phyloP scores from a whole-genome alignment of 2,113 vertebrate genomes.

The Dendrocopos noguchii region DNA sequence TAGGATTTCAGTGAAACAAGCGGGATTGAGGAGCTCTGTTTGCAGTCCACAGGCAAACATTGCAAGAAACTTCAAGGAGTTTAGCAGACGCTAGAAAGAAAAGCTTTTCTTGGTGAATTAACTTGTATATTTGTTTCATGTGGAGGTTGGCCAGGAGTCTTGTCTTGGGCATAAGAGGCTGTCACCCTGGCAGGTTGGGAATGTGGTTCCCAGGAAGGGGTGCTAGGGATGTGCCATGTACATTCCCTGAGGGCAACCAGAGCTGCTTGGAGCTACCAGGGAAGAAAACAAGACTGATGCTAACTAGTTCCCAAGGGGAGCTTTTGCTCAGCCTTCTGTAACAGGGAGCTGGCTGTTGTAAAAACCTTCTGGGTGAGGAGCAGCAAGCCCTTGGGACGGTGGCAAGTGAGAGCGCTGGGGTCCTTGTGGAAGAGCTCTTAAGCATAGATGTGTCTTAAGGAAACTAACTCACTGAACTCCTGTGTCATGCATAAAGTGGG shows the following conservation, averaged over 20 bases:
- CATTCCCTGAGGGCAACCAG: background rate
- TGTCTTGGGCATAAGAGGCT: background rate
- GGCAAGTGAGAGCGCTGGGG: accelerated
- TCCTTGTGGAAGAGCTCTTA: background rate
- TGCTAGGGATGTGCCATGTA: background rate
- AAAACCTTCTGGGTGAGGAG: background rate
- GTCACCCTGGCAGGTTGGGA: background rate
- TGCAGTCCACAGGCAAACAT: background rate
- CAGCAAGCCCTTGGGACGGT: background rate
- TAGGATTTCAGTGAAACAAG: background rate
- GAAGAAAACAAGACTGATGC: background rate
- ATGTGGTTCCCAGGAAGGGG: background rate
- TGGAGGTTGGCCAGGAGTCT: background rate
- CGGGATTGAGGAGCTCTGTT: background rate
- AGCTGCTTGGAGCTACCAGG: background rate
- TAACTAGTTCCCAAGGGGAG: background rate
- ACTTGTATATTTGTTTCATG: background rate
- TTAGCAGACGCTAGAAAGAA: background rate
- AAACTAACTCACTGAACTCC: background rate
- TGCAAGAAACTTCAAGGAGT: background rate
- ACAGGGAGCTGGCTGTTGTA: background rate
- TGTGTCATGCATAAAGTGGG: background rate
- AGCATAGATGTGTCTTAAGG: background rate
- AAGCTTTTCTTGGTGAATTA: background rate
- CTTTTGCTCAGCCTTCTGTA: background rate